Evolutionary conservation across 2,113 vertebrate genomes (phyloP).

Genomic region (Paramormyrops kingsleyae): DNA sequence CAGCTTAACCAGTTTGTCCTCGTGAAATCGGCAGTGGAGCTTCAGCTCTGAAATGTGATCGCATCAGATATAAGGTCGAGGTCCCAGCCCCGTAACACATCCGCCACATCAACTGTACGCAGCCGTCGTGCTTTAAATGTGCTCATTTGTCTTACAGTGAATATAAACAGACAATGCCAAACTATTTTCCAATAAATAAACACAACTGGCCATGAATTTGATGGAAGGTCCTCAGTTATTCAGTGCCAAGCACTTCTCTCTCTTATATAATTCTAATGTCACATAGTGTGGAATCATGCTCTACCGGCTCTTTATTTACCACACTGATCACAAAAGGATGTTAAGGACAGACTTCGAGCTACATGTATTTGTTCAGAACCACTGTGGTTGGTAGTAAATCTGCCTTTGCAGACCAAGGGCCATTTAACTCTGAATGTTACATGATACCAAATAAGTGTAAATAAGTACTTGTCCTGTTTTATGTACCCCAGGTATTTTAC

Average conservation of each 20-base stretch:
- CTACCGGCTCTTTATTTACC: background rate
- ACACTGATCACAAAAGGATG: background rate
- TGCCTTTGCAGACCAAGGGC: background rate
- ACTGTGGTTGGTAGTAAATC: constrained; percentile 1
- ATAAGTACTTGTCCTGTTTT: background rate
- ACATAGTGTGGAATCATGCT: background rate
- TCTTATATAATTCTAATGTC: background rate
- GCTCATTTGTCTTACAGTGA: background rate
- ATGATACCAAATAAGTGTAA: background rate
- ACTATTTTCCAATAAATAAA: constrained; percentile 15
- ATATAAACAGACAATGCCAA: constrained; percentile 8
- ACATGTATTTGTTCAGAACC: background rate
- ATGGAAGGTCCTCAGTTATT: background rate
- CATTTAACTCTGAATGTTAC: background rate
- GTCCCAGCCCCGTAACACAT: background rate
- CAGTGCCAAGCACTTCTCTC: background rate
- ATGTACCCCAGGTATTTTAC: background rate
- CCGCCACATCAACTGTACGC: background rate
- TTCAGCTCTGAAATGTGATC: background rate
- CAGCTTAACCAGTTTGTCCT: constrained; percentile 1
- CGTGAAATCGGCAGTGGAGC: background rate
- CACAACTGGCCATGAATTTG: background rate
- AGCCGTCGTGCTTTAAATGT: background rate
- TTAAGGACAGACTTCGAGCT: background rate
- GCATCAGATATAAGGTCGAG: background rate